Conservation (phyloP, 2,797 vertebrate genomes). For the Pantherophis vulpinus region DNA sequence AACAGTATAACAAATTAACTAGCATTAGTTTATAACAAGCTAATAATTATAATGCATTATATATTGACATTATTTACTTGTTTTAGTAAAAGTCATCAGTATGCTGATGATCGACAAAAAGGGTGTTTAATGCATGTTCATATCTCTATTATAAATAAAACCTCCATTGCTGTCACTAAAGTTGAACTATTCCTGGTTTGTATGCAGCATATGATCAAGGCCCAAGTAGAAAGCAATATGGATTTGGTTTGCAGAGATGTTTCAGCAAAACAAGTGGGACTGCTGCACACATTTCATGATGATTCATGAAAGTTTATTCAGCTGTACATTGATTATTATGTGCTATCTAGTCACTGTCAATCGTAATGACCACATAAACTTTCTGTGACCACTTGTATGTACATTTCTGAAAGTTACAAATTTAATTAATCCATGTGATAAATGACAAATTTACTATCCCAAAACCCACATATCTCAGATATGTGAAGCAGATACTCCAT, state of each 20-base stretch:
- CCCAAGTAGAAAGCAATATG: not conserved
- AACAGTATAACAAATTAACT: not conserved
- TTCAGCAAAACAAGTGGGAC: not conserved
- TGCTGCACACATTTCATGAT: not conserved
- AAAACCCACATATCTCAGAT: not conserved
- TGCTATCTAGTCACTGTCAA: not conserved
- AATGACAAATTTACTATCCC: not conserved
- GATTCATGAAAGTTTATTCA: not conserved
- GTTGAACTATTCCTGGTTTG: not conserved
- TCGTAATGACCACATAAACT: not conserved
- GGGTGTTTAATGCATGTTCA: not conserved
- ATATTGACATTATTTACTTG: not conserved
- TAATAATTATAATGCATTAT: not conserved
- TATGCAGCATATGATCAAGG: not conserved
- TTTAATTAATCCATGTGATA: not conserved
- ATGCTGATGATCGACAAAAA: not conserved
- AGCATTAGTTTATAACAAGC: not conserved
- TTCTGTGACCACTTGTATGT: not conserved
- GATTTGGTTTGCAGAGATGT: not conserved
- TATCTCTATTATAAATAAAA: not conserved
- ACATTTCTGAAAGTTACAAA: not conserved
- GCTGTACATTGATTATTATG: not conserved
- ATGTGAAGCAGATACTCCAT: not conserved
- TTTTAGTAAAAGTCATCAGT: not conserved
- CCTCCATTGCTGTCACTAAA: not conserved